Evolutionary conservation across 2,888 invertebrate genomes (phyloP), one percentile per base, ranked within the genome.

Genomic region (Microctonus aethiopoides): DNA sequence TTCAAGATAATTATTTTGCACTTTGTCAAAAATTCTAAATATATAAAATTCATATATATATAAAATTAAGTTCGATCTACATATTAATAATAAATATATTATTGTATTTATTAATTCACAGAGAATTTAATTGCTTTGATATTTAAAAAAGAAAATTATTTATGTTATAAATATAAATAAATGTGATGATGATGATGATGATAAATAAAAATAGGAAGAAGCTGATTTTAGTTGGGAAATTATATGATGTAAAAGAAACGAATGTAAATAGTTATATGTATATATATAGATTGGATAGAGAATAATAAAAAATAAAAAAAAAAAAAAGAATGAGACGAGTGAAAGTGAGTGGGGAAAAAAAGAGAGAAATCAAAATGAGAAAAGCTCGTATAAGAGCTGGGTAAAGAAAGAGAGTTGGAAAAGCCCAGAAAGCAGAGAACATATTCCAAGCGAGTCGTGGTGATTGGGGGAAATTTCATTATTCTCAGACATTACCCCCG

Each of bases 381-480:
- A 56, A 56, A 56, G 24, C 52, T 54, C n/a, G 24, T 26, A 22
- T 54, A 29, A 67, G 52, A 62, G 39, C 51, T 60, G 68, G 62
- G 65, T n/a, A 67, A 61, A 36, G 67, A 61, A 52, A 67, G 41
- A 52, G 67, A 66, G 32, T 52, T 29, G 63, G 29, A 46, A 72
- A 70, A 59, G 61, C 62, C 13, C 68, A 29, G 56, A 65, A 72
- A 75, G 66, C 78, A 69, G 76, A 72, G 76, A 81, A 81, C 80
- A 79, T 82, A 84, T 83, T 83, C 82, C 78, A 74, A 77, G 76
- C 80, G 81, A 81, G 80, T 81, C 81, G 79, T 74, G 80, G 82
- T 83, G 84, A 85, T 85, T 84, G 84, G 83, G 83, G 84, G 80
- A 84, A 84, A 84, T 84, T 84, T 84, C 83, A 84, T 84, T 84